Base-by-base conservation (phyloP, 2,113 vertebrate genomes). In the Lepisosteus oculatus region DNA sequence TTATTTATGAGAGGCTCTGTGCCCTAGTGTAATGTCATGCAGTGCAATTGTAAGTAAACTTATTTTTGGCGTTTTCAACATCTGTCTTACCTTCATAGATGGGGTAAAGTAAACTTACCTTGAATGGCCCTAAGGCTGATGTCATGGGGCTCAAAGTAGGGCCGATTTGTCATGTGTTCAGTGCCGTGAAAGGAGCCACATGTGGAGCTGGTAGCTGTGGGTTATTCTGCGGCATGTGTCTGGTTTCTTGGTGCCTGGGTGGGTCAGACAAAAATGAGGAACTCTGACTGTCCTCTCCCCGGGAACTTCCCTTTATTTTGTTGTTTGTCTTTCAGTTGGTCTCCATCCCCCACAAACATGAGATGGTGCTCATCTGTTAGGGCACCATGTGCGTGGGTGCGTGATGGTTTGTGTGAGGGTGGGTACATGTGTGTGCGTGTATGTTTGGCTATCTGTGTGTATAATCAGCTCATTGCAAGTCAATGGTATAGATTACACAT, bases 401-500 rank as follows among this genome's bases (percentile, higher is more conserved):
- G 12, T 61, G 56, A 13, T 44, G 41, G 12, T 55, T 13, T 44
- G 51, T 69, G 41, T 42, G 17, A 56, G 2, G 15, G 7, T 55
- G 17, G 41, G 29, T 55, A 43, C 64, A 9, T 66, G 43, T 13
- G 47, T 69, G 17, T 75, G 54, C 69, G 71, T 45, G 55, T 55
- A 44, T 13, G 68, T 61, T 51, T 62, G 74, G 65, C 0, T 77
- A 77, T 70, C 55, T 86, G 84, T 80, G 29, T 79, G 69, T 80
- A 76, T 72, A 76, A 78, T 79, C 72, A 45, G 72, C 73, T 76
- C 72, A 45, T 56, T 75, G 59, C 43, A 47, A 72, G 72, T 45
- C 5, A 1, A 73, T 61, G 70, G 79, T 86, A 77, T 89, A 71
- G 85, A 86, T 85, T 87, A 81, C 82, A 69, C 70, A 43, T 82